Evolutionary conservation across 2,113 vertebrate genomes (phyloP), one percentile per base, ranked within the genome.

Genomic region (Orientallactaga bullata): DNA sequence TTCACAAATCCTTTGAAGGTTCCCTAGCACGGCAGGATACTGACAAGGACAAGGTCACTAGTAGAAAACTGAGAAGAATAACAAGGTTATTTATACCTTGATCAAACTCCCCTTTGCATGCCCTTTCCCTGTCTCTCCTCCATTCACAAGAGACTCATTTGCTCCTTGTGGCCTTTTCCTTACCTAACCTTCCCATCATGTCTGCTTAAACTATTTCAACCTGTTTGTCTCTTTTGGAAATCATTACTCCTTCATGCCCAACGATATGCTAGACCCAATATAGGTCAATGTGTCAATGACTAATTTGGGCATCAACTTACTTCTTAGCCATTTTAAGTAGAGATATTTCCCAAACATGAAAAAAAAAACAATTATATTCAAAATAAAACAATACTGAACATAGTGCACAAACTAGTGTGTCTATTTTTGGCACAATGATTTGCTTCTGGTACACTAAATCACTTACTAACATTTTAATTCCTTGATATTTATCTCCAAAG

Each of bases 401-500:
- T 32, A 3, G 51, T 2, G 12, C 5, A 5, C 1, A 66, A 24
- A 37, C 8, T 69, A 28, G 3, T 24, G 2, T 71, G 35, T 42
- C 88, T 15, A 60, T 35, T 35, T 60, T 73, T 55, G 35, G 16
- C 20, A 47, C 21, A 18, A 1, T 8, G 15, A 28, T 24, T 78
- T 77, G 12, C 13, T 93, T 87, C 76, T 66, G 23, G 85, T 18
- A 63, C 7, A 11, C 63, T 72, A 80, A 94, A 85, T 92, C 37
- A 77, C 58, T 80, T 93, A 95, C 88, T 81, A 71, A 92, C 47
- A 95, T 61, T 91, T 83, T 91, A 42, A 86, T 91, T n/a, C 68
- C 3, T 87, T 63, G 47, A 69, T 58, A 89, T 96, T 94, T 95
- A 91, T 63, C 37, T 95, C 61, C 28, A 16, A 95, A 63, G 66